A percentile compares a stretch with the other conserved stretches of the same genome.
These are phyloP conservation scores for Phoebastria nigripes DNA, from an alignment of 2,797 vertebrate genomes.

Conservation along the genomic window DNA sequence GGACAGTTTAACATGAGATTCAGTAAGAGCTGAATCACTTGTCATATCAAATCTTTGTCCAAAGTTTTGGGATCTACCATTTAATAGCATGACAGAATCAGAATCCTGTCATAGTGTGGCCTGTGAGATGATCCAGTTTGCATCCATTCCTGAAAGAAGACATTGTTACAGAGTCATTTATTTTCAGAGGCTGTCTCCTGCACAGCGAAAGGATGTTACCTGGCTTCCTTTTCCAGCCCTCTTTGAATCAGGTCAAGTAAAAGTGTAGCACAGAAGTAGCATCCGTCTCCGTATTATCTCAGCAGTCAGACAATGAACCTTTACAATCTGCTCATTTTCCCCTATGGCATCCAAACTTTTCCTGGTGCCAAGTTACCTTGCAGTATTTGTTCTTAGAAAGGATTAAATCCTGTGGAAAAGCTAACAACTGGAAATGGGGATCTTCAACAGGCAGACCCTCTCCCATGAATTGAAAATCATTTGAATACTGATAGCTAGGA, in stretches of 20 bases:
- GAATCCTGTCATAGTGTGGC: neutral
- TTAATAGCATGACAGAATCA: neutral
- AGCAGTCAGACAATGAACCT: neutral
- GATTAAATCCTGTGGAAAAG: neutral
- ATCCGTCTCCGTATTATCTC: neutral
- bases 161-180: neutral
- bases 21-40: neutral
- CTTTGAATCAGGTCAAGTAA: neutral
- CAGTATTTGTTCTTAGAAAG: neutral
- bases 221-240: neutral
- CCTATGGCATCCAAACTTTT: neutral
- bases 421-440: neutral
- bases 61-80: neutral
- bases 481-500: neutral
- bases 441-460: neutral
- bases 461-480: neutral
- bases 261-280: neutral
- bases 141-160: neutral
- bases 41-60: neutral
- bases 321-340: neutral
- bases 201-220: neutral
- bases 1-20: neutral
- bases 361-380: neutral
- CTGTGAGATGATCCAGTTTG: neutral
- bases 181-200: neutral